Evolutionary conservation across 92 coral and sea anemone species (phyloP).

Genomic region (Plumapathes pennacea): DNA sequence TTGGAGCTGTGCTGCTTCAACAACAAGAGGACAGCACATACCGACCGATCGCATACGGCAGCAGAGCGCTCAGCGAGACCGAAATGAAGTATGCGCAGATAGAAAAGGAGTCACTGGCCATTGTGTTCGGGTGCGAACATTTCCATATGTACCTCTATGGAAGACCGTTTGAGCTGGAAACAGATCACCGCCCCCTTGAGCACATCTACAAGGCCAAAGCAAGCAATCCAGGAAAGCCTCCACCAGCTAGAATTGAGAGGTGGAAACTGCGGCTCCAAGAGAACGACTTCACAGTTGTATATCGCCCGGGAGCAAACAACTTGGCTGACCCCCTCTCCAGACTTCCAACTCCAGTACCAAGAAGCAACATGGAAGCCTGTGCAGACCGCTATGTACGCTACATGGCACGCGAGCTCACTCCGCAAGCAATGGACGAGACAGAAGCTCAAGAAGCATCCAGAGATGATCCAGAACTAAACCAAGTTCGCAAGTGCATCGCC

Average conservation of each 20-base stretch:
- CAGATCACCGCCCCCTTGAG: conserved; percentile 50
- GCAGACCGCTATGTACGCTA: conserved; percentile 46
- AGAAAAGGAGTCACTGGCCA: conserved; percentile 26
- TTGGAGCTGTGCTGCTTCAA: background rate
- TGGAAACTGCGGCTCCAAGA: conserved; percentile 54
- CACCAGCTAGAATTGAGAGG: conserved; percentile 35
- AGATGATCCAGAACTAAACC: conserved; percentile 28
- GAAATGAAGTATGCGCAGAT: conserved; percentile 23
- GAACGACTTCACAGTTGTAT: conserved; percentile 42
- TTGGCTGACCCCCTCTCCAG: conserved; percentile 42
- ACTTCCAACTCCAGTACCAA: conserved; percentile 9
- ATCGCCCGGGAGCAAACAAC: conserved; percentile 39
- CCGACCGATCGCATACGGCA: conserved; percentile 49
- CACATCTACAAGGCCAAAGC: conserved; percentile 41
- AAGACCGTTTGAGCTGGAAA: conserved; percentile 49
- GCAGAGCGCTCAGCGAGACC: conserved; percentile 28
- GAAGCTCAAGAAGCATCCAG: conserved; percentile 28
- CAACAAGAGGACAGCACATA: background rate
- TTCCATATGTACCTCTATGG: conserved; percentile 48
- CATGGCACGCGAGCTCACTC: conserved; percentile 20
- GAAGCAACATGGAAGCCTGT: conserved; percentile 56
- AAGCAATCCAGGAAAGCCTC: conserved; percentile 17
- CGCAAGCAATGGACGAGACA: conserved; percentile 35
- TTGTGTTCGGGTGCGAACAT: conserved; percentile 41
- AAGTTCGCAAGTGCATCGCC: conserved; percentile 8